phyloP scores from a whole-genome alignment of 2,888 invertebrate genomes.

The Lithodes maja region DNA sequence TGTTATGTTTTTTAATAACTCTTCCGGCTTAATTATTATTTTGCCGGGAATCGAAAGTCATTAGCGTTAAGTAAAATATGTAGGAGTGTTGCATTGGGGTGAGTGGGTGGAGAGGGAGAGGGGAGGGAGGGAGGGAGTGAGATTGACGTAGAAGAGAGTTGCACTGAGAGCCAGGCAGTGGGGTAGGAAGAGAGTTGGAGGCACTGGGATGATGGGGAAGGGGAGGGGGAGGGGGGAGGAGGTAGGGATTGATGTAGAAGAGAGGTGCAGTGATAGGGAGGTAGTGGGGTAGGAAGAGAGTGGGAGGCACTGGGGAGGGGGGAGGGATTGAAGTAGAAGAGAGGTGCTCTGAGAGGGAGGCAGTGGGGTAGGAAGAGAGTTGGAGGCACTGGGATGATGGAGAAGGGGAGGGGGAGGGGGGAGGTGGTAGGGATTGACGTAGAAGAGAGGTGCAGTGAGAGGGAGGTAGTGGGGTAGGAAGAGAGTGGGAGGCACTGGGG shows the following conservation, averaged over 20 bases:
- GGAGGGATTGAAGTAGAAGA: not conserved
- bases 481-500: not conserved
- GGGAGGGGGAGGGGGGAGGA: not conserved
- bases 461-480: no score
- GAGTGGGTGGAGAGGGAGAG: not conserved
- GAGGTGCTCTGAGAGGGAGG: no score
- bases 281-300: no score
- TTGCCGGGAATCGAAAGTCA: slow-evolving; percentile 3
- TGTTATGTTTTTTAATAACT: slow-evolving; percentile 3
- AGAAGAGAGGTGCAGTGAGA: not conserved
- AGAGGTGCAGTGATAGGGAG: no score
- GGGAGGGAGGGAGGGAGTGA: no score
- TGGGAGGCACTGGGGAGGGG: no score
- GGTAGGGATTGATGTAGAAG: no score
- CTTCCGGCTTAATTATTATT: not conserved
- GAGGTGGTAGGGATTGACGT: not conserved
- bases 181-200: not conserved
- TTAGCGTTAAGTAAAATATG: slow-evolving; percentile 1
- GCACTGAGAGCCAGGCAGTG: not conserved
- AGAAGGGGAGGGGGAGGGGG: not conserved
- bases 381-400: not conserved
- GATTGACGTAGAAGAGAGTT: no score
- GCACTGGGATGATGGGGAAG: not conserved
- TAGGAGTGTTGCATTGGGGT: not conserved
- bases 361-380: not conserved